These are phyloP conservation scores for Bombyx huttoni DNA, from an alignment of 2,888 invertebrate genomes.

Conservation along the genomic window DNA sequence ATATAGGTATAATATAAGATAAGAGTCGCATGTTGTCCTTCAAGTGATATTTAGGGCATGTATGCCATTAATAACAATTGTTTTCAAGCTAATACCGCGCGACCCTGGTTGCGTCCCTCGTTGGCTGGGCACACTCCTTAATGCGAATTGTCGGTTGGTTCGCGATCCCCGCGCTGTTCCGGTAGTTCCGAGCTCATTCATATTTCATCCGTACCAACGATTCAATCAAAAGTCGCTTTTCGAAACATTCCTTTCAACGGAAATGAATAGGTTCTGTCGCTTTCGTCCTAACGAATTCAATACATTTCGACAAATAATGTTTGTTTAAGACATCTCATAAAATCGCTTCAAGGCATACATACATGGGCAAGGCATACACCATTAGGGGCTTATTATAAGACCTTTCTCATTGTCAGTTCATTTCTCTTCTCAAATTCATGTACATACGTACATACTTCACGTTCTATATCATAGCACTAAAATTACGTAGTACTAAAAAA, in stretches of 20 bases:
- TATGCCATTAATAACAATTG: too few species aligned
- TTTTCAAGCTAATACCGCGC: too few species aligned
- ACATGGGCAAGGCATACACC: too few species aligned
- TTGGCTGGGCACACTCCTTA: conserved; percentile 12
- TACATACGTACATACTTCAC: too few species aligned
- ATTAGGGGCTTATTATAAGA: too few species aligned
- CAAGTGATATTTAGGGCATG: too few species aligned
- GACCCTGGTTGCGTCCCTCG: background rate
- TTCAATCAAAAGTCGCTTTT: conserved; percentile 1
- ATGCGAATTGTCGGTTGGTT: conserved; percentile 4
- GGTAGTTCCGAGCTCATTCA: conserved; percentile 12
- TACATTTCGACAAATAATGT: background rate
- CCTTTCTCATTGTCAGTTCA: too few species aligned
- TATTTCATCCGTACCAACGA: conserved; percentile 10
- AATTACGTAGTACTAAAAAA: too few species aligned
- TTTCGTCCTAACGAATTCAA: background rate
- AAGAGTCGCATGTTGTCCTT: too few species aligned
- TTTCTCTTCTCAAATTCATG: too few species aligned
- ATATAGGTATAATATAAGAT: too few species aligned
- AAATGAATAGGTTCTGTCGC: background rate
- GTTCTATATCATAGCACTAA: too few species aligned
- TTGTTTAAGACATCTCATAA: background rate
- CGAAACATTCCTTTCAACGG: background rate
- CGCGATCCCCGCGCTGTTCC: background rate
- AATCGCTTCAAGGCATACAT: background rate